These are phyloP conservation scores for Nomia melanderi DNA, from an alignment of 1,140 invertebrate genomes.

Conservation along the genomic window DNA sequence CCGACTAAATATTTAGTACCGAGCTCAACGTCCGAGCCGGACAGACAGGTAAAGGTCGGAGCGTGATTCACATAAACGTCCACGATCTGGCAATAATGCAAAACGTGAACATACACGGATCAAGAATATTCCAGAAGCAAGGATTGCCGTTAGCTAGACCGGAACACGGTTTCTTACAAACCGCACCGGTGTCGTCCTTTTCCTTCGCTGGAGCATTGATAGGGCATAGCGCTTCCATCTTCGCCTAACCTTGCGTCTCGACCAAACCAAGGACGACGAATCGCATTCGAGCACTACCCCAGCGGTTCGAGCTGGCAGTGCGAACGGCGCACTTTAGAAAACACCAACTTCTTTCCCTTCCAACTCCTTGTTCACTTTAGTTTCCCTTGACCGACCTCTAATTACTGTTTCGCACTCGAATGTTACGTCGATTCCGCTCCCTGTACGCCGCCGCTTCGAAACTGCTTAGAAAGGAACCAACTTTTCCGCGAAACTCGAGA, in stretches of 20 bases:
- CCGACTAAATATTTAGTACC: too few species aligned
- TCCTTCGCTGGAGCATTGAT: constrained; percentile 39
- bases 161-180: constrained; percentile 64
- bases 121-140: constrained; percentile 77
- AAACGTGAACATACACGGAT: constrained; percentile 70
- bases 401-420: background rate
- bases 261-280: constrained; percentile 26
- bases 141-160: constrained; percentile 58
- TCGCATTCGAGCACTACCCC: constrained; percentile 44
- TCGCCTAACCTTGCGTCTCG: constrained; percentile 38
- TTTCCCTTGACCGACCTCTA: background rate
- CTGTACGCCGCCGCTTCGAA: background rate
- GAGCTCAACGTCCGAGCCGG: too few species aligned
- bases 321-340: constrained; percentile 39
- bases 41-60: too few species aligned
- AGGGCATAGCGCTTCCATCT: constrained; percentile 57
- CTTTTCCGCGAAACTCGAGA: background rate
- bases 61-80: too few species aligned
- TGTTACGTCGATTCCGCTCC: background rate
- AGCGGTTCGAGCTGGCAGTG: constrained; percentile 1
- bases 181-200: constrained; percentile 51
- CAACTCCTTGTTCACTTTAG: background rate
- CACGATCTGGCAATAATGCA: too few species aligned
- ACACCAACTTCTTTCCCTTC: background rate
- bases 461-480: background rate